phyloP scores from a whole-genome alignment of 2,113 vertebrate species.

The Pavo muticus region DNA sequence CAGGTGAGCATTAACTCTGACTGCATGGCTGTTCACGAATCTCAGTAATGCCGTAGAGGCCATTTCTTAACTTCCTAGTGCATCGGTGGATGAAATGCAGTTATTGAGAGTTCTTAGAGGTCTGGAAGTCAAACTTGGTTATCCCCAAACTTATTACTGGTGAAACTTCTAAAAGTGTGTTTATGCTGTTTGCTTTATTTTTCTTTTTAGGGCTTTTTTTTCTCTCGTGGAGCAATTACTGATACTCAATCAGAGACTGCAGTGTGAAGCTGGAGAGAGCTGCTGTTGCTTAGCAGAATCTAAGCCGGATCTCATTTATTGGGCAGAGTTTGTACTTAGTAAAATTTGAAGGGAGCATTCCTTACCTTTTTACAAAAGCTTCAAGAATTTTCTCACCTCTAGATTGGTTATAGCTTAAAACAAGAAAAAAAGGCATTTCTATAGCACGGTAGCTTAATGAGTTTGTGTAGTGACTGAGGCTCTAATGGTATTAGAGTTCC shows the following conservation, averaged over 20 bases:
- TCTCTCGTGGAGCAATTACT: neutral
- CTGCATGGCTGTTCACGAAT: accelerated
- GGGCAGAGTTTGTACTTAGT: neutral
- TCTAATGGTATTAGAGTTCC: neutral
- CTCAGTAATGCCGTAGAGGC: neutral
- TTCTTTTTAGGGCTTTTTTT: neutral
- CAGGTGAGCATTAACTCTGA: accelerated
- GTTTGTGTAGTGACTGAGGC: accelerated
- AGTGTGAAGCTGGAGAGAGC: neutral
- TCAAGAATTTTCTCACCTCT: neutral
- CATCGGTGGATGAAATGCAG: neutral
- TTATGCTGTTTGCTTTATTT: neutral
- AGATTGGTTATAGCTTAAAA: neutral
- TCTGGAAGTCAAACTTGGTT: neutral
- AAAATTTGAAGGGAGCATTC: neutral
- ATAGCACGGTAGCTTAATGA: accelerated
- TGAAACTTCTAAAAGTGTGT: neutral
- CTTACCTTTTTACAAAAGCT: neutral
- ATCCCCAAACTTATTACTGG: accelerated
- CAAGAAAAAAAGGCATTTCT: accelerated
- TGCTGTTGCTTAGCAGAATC: neutral
- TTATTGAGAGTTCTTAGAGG: accelerated
- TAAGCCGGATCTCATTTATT: neutral
- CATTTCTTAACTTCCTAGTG: accelerated
- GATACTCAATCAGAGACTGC: neutral